These are phyloP conservation scores for Macaria notata DNA, from an alignment of 2,888 invertebrate genomes.

Conservation along the genomic window DNA sequence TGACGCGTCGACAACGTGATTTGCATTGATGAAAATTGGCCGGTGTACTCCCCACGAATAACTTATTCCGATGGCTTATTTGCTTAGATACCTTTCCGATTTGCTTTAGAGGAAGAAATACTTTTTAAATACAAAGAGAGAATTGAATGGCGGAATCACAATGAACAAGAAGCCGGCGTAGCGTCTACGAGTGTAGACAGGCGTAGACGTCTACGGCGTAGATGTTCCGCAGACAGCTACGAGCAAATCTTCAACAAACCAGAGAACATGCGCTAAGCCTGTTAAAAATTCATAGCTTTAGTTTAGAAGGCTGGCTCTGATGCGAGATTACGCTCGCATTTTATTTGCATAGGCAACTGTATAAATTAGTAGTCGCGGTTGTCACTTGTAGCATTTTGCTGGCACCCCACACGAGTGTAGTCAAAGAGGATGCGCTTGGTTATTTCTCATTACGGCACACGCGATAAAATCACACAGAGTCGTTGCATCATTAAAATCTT, in stretches of 20 bases:
- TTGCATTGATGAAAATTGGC: slow-evolving; percentile 82
- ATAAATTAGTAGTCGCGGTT: slow-evolving; percentile 46
- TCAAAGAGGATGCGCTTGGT: slow-evolving; percentile 80
- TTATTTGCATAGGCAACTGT: slow-evolving; percentile 36
- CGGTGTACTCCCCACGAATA: slow-evolving; percentile 62
- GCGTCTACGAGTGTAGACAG: slow-evolving; percentile 19
- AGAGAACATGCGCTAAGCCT: slow-evolving; percentile 30
- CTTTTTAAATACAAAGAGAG: too few species aligned
- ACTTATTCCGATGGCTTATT: slow-evolving; percentile 69
- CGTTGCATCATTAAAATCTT: slow-evolving; percentile 83
- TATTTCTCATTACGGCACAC: slow-evolving; percentile 80
- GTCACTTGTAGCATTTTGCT: slow-evolving; percentile 64
- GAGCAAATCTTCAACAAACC: slow-evolving; percentile 26
- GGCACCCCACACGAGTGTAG: slow-evolving; percentile 59
- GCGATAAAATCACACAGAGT: slow-evolving; percentile 81
- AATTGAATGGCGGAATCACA: background rate
- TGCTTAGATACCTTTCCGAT: slow-evolving; percentile 51
- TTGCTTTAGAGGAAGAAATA: slow-evolving; percentile 30
- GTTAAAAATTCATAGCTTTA: slow-evolving; percentile 37
- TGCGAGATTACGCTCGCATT: slow-evolving; percentile 31
- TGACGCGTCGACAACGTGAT: slow-evolving; percentile 83
- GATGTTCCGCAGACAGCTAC: slow-evolving; percentile 26
- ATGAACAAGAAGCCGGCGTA: background rate
- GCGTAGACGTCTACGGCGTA: slow-evolving; percentile 28
- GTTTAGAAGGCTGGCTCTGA: slow-evolving; percentile 33